phyloP scores from a whole-genome alignment of 2,113 vertebrate species.

The Eulemur macaco region DNA sequence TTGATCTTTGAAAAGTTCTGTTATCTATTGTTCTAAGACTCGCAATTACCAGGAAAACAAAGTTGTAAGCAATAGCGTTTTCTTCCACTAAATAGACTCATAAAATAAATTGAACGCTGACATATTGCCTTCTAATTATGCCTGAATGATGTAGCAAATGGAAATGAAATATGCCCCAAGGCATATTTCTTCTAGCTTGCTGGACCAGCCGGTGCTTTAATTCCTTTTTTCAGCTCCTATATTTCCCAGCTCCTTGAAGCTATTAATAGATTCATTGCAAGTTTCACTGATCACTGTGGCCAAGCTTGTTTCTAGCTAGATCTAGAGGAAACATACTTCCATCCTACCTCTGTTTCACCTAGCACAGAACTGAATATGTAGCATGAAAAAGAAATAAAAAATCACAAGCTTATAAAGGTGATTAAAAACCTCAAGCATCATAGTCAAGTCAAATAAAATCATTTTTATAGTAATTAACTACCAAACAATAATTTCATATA shows the following conservation, averaged over 20 bases:
- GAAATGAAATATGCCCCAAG: not conserved
- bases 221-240: not conserved
- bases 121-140: not conserved
- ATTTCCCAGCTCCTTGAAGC: not conserved
- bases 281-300: not conserved
- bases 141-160: not conserved
- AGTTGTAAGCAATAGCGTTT: not conserved
- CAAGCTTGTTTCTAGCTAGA: not conserved
- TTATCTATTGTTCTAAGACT: not conserved
- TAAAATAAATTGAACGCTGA: not conserved
- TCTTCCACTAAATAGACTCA: not conserved
- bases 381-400: not conserved
- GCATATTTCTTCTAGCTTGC: not conserved
- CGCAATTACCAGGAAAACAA: not conserved
- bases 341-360: not conserved
- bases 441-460: not conserved
- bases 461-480: not conserved
- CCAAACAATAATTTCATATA: not conserved
- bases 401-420: not conserved
- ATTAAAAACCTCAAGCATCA: not conserved
- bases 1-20: not conserved
- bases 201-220: not conserved
- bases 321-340: not conserved
- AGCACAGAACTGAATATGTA: not conserved
- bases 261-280: not conserved